These are phyloP conservation scores for Conus ventricosus DNA, from an alignment of 1,140 invertebrate species.

Conservation along the genomic window DNA sequence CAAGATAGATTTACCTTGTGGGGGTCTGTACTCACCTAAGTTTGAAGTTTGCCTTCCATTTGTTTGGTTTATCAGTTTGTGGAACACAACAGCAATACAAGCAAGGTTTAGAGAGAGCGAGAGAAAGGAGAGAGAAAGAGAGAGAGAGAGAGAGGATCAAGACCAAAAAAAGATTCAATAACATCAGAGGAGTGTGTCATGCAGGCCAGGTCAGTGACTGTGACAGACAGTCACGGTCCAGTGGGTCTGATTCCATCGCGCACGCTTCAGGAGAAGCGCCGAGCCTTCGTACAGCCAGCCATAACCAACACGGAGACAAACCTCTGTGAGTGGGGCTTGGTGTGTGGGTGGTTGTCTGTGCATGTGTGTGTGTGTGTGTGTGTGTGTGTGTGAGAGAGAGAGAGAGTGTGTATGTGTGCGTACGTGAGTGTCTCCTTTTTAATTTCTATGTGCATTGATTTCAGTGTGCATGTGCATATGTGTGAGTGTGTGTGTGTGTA, in stretches of 20 bases:
- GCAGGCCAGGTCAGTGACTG: conserved; percentile 63
- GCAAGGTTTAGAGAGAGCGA: too few relatives aligned
- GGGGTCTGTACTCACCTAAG: too few relatives aligned
- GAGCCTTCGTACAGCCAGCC: conserved; percentile 96
- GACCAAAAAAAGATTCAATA: too few relatives aligned
- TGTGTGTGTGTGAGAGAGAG: conserved; percentile 54
- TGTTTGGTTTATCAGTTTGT: too few relatives aligned
- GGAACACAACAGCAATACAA: too few relatives aligned
- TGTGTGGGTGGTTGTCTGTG: conserved; percentile 38
- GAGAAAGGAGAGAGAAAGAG: too few relatives aligned
- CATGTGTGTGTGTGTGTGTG: conserved; percentile 61
- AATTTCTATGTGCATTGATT: background rate
- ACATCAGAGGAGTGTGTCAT: conserved; percentile 12
- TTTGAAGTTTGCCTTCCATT: too few relatives aligned
- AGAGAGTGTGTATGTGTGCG: too few relatives aligned
- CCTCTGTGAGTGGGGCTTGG: conserved; percentile 61
- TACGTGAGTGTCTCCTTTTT: background rate
- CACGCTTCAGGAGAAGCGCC: conserved; percentile 94
- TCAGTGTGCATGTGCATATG: background rate
- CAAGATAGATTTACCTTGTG: too few relatives aligned
- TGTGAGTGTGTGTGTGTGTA: background rate
- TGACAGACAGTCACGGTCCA: conserved; percentile 52
- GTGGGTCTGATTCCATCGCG: conserved; percentile 78
- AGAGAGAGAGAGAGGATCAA: too few relatives aligned
- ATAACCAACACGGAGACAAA: conserved; percentile 85